Evolutionary conservation across 2,113 vertebrate species (phyloP).

Genomic region (Ondatra zibethicus): DNA sequence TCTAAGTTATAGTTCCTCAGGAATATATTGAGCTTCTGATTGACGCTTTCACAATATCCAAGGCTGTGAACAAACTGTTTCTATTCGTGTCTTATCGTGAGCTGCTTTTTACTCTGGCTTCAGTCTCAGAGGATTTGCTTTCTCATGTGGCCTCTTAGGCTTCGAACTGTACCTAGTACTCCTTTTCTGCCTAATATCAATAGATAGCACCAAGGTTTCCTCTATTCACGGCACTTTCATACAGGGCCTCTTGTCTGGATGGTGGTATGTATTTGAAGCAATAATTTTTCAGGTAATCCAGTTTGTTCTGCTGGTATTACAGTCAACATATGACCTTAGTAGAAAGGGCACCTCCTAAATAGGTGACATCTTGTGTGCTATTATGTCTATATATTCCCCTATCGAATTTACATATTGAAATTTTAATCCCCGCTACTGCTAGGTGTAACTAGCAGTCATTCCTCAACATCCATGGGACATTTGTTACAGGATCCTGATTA

Average conservation of each 20-base stretch:
- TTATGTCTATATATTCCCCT: background rate
- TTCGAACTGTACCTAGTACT: background rate
- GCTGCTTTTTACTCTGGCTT: background rate
- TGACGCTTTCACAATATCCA: constrained; percentile 40
- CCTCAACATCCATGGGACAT: background rate
- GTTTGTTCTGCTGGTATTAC: constrained; percentile 5
- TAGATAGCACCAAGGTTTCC: background rate
- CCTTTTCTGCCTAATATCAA: background rate
- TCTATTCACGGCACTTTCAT: background rate
- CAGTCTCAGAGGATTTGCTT: background rate
- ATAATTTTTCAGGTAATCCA: constrained; percentile 32
- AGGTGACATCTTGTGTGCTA: background rate
- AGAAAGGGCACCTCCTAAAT: background rate
- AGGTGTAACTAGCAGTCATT: background rate
- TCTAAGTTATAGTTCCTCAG: background rate
- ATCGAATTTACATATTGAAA: background rate
- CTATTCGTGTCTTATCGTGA: background rate
- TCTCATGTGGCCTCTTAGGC: background rate
- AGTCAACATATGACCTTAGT: background rate
- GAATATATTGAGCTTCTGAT: background rate
- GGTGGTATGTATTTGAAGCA: background rate
- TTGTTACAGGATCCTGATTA: background rate
- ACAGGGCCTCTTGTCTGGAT: background rate
- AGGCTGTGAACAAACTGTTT: background rate
- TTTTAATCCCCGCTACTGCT: background rate